These are phyloP conservation scores for Mormyrops boulengeri DNA, from an alignment of 2,797 vertebrate species.

Conservation along the genomic window DNA sequence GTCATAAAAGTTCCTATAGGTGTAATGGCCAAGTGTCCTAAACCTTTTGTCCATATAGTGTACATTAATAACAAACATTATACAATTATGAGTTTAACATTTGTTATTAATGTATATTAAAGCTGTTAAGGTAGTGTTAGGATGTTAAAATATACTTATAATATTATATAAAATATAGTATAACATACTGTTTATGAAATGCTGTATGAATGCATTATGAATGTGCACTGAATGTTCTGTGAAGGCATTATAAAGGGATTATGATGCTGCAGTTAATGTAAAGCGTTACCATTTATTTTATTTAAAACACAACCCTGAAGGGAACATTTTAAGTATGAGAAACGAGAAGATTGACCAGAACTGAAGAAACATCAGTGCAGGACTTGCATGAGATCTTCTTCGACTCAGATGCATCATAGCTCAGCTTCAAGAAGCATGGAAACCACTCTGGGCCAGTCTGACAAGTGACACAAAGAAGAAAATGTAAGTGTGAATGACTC, in stretches of 20 bases:
- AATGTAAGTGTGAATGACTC: conserved; percentile 3
- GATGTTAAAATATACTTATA: not conserved
- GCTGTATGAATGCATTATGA: not conserved
- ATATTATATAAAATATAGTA: too few species aligned
- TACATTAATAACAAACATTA: not conserved
- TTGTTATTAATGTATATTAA: not conserved
- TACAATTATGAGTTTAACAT: not conserved
- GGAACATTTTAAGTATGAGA: not conserved
- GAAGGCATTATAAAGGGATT: not conserved
- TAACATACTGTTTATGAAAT: not conserved
- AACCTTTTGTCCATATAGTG: not conserved
- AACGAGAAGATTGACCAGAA: not conserved
- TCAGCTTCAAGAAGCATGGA: not conserved
- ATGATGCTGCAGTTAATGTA: not conserved
- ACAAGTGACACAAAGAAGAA: not conserved
- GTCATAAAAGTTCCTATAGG: not conserved
- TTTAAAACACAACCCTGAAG: not conserved
- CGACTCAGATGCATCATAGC: not conserved
- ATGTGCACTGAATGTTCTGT: not conserved
- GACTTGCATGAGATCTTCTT: not conserved
- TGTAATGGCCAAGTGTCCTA: not conserved
- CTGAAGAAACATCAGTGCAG: not conserved
- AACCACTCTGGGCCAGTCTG: not conserved
- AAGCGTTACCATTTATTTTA: not conserved
- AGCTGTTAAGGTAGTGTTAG: not conserved